A percentile compares a stretch with the other conserved stretches of the same genome.
These are phyloP conservation scores for chimpanzee (Pan troglodytes) DNA, from an alignment of 2,113 vertebrate genomes.

Conservation along the genomic window NHGRI_mPanTro3-v2.1_pri NC_072402.2:91167501-91168000, in stretches of 20 bases:
- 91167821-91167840: not conserved
- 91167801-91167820: constrained; percentile 14
- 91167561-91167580: constrained; percentile 44
- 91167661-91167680: constrained; percentile 55
- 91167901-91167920: not conserved
- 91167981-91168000: not conserved
- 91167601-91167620: constrained; percentile 65
- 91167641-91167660: constrained; percentile 63
- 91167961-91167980: not conserved
- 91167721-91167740: not conserved
- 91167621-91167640: constrained; percentile 42
- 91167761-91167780: constrained; percentile 20
- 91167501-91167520: constrained; percentile 41
- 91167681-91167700: constrained; percentile 49
- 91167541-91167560: not conserved
- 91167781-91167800: not conserved
- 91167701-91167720: not conserved
- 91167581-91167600: constrained; percentile 34
- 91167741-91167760: constrained; percentile 30
- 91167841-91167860: not conserved
- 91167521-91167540: not conserved
- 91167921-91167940: not conserved
- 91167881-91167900: not conserved
- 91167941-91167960: not conserved
- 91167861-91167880: not conserved